A percentile compares a stretch with the other conserved stretches of the same genome.
Conservation (phyloP, 2,888 invertebrate genomes). For the Myopa tessellatipennis region DNA sequence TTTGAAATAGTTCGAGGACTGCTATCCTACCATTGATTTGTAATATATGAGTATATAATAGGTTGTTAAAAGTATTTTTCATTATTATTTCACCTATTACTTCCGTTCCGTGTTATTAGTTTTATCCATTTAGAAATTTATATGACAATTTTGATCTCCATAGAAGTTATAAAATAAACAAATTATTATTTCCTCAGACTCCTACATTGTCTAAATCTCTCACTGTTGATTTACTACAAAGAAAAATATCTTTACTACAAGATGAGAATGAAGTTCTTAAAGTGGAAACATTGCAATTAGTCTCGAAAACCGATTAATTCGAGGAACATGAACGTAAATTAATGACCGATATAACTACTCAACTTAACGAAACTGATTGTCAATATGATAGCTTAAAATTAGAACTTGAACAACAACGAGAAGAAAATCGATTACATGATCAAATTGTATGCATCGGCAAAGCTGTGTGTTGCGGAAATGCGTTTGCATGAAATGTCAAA, state of each 20-base stretch:
- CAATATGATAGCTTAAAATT: constrained; percentile 69
- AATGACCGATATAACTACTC: constrained; percentile 86
- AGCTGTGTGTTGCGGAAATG: constrained; percentile 77
- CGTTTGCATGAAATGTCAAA: constrained; percentile 79
- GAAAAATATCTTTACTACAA: constrained; percentile 85
- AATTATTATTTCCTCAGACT: constrained; percentile 54
- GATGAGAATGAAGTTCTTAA: constrained; percentile 89
- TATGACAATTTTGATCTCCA: too few species aligned
- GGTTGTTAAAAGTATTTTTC: too few species aligned
- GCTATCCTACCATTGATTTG: not conserved
- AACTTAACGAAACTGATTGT: constrained; percentile 69
- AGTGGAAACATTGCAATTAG: constrained; percentile 83
- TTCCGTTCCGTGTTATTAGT: not conserved
- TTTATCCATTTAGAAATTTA: not conserved
- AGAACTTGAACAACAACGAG: constrained; percentile 80
- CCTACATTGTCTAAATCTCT: constrained; percentile 76
- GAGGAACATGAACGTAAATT: constrained; percentile 91
- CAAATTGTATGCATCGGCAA: constrained; percentile 81
- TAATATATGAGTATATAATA: too few species aligned
- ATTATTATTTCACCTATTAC: not conserved
- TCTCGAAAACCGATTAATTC: constrained; percentile 83
- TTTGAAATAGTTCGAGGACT: not conserved
- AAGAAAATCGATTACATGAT: constrained; percentile 83
- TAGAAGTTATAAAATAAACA: too few species aligned
- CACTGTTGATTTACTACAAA: constrained; percentile 84